Percentiles rank a stretch among this genome's conserved stretches.
phyloP scores from a whole-genome alignment of 2,113 vertebrate genomes.

The Burhinus bistriatus region DNA sequence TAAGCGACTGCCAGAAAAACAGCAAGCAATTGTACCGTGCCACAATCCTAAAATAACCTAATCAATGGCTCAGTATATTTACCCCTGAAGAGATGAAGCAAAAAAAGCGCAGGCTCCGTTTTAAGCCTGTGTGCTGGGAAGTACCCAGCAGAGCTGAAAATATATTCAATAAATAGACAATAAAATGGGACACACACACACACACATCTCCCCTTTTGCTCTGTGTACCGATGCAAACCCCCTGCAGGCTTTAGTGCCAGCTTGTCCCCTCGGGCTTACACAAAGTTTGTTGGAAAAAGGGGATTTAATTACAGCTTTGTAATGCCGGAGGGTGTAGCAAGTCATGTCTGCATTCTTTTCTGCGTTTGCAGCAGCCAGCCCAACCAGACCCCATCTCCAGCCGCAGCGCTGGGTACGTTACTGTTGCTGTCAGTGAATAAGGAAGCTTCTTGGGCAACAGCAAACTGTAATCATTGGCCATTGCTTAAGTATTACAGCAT shows the following conservation, averaged over 20 bases:
- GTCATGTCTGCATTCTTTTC: neutral
- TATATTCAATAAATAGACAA: neutral
- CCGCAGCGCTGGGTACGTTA: neutral
- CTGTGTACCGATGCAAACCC: neutral
- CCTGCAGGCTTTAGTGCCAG: neutral
- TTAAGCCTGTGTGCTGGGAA: neutral
- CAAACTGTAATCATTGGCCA: neutral
- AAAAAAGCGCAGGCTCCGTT: neutral
- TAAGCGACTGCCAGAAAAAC: neutral
- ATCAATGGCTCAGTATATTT: conserved; percentile 12
- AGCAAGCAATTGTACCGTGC: neutral
- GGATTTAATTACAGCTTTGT: conserved; percentile 2
- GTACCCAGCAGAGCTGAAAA: neutral
- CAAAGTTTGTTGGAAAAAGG: neutral
- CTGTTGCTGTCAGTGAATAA: neutral
- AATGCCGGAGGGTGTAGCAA: neutral
- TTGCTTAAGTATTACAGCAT: neutral
- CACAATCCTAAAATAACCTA: conserved; percentile 17
- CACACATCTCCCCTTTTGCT: neutral
- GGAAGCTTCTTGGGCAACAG: neutral
- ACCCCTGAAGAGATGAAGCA: neutral
- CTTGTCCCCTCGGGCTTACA: neutral
- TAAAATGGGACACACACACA: neutral
- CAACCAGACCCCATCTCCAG: neutral
- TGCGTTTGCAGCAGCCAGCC: neutral